Conservation (phyloP, 1,140 invertebrate genomes). For the Bradysia coprophila region DNA sequence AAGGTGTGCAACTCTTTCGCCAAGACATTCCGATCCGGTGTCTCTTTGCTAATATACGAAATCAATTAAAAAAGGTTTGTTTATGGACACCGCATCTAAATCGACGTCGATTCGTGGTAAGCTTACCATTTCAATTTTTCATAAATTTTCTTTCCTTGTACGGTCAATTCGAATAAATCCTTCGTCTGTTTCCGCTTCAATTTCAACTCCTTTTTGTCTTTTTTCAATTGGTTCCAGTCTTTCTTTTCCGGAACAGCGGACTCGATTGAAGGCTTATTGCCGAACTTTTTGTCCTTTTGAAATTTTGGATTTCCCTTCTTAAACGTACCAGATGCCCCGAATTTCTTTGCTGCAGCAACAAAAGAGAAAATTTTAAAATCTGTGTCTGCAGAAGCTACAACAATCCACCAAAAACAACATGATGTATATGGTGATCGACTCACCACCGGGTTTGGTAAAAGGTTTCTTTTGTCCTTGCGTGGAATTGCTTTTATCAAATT, state of each 20-base stretch:
- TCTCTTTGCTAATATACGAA: conserved; percentile 24
- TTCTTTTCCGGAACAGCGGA: conserved; percentile 25
- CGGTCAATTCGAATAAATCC: conserved; percentile 43
- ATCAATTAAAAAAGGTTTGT: too few species aligned
- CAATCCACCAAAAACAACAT: too few species aligned
- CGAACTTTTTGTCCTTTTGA: not conserved
- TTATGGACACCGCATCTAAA: not conserved
- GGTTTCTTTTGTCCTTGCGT: too few species aligned
- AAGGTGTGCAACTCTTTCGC: conserved; percentile 50
- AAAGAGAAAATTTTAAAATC: too few species aligned
- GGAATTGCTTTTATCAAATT: too few species aligned
- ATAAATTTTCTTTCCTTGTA: conserved; percentile 54
- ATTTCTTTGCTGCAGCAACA: not conserved
- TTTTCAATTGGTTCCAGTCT: conserved; percentile 52
- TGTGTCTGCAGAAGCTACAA: too few species aligned
- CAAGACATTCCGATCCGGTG: conserved; percentile 39
- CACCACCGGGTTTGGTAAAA: too few species aligned
- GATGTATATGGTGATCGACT: too few species aligned
- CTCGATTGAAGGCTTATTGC: not conserved
- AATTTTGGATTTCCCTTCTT: not conserved
- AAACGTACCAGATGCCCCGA: not conserved
- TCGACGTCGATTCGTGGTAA: conserved; percentile 2
- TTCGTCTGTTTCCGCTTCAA: conserved; percentile 34
- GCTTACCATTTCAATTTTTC: conserved; percentile 49
- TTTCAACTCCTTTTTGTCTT: conserved; percentile 48